Percentiles rank a stretch among this genome's conserved stretches.
These are phyloP conservation scores for Tetragonula carbonaria DNA, from an alignment of 2,888 invertebrate species.

Conservation along the genomic window DNA sequence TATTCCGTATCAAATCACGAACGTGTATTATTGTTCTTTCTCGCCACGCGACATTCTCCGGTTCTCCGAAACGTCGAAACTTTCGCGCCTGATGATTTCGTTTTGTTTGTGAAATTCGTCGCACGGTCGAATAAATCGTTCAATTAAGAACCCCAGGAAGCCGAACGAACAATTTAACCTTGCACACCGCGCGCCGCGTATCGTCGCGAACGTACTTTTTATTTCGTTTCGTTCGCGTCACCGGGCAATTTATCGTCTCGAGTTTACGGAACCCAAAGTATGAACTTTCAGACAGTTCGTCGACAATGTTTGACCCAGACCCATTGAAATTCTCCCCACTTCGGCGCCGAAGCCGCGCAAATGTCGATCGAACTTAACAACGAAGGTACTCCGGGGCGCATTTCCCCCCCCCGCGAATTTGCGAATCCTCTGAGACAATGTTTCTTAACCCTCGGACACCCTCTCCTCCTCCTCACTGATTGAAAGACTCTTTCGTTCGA, in stretches of 20 bases:
- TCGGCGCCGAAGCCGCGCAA: slow-evolving; percentile 1
- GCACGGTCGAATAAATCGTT: slow-evolving; percentile 1
- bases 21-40: slow-evolving; percentile 3
- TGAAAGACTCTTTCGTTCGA: too few relatives aligned
- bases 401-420: slow-evolving; percentile 28
- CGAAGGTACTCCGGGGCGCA: slow-evolving; percentile 38
- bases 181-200: background rate
- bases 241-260: slow-evolving; percentile 49
- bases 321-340: slow-evolving; percentile 47
- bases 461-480: too few relatives aligned
- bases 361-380: slow-evolving; percentile 54
- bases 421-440: slow-evolving; percentile 9
- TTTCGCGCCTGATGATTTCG: background rate
- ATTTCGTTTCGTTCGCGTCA: slow-evolving; percentile 29
- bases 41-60: background rate
- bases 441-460: too few relatives aligned
- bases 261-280: slow-evolving; percentile 47
- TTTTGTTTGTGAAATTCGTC: background rate
- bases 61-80: background rate
- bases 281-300: slow-evolving; percentile 58
- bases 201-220: slow-evolving; percentile 19
- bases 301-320: slow-evolving; percentile 61
- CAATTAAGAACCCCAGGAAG: background rate
- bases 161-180: slow-evolving; percentile 19
- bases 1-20: background rate